phyloP scores from a whole-genome alignment of 2,888 invertebrate genomes.

The Geophilus truncorum region DNA sequence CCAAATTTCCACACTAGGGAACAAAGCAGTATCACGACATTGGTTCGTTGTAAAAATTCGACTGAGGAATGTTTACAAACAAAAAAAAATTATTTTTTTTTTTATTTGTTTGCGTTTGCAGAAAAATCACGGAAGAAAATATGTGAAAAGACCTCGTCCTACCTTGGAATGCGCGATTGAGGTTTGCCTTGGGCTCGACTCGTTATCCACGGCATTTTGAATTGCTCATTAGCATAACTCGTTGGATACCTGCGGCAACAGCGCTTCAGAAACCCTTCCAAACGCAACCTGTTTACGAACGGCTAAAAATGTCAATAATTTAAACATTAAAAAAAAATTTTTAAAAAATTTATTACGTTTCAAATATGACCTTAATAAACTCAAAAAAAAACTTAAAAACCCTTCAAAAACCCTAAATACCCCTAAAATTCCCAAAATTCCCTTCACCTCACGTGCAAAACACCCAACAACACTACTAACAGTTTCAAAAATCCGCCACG shows the following conservation, averaged over 20 bases:
- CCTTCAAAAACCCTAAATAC: neutral
- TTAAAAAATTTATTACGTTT: neutral
- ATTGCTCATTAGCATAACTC: slow-evolving; percentile 12
- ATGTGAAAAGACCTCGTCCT: slow-evolving; percentile 19
- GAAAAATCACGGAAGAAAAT: slow-evolving; percentile 19
- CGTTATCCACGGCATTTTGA: neutral
- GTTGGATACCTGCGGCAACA: neutral
- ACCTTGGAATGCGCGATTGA: slow-evolving; percentile 1
- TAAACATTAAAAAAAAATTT: neutral
- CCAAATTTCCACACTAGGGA: too few relatives aligned
- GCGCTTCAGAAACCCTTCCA: neutral
- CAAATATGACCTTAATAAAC: neutral
- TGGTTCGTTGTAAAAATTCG: too few relatives aligned
- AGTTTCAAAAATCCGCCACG: neutral
- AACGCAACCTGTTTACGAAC: neutral
- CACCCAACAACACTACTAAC: neutral
- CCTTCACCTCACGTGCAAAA: neutral
- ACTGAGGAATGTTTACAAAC: neutral
- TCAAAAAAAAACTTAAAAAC: neutral
- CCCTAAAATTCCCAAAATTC: neutral
- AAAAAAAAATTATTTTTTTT: neutral
- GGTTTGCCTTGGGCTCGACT: slow-evolving; percentile 14
- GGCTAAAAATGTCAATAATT: neutral
- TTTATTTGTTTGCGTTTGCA: neutral
- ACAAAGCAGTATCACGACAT: too few relatives aligned